phyloP scores from a whole-genome alignment of 2,797 vertebrate species.

The Chromobotia macracanthus region DNA sequence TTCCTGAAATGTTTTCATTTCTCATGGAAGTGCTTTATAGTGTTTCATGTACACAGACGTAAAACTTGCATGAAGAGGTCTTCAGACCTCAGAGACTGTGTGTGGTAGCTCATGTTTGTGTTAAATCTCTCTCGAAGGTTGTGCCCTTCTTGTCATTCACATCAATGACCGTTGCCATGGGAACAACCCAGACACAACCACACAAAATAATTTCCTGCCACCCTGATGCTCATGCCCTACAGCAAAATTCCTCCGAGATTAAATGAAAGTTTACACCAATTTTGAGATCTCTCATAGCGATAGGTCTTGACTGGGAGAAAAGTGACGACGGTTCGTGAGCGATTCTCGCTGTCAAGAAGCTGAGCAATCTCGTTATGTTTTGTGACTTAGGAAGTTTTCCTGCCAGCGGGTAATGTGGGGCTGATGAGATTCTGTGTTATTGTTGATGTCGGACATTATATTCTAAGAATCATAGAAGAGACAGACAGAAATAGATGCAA shows the following conservation, averaged over 20 bases:
- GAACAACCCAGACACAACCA: constrained; percentile 60
- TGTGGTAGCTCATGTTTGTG: constrained; percentile 28
- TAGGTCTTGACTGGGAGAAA: not conserved
- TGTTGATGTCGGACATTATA: constrained; percentile 26
- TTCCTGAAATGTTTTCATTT: not conserved
- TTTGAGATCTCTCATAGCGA: not conserved
- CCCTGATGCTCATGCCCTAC: constrained; percentile 8
- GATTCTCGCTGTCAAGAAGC: not conserved
- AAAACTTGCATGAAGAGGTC: not conserved
- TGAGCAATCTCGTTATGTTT: not conserved
- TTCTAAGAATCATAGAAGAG: not conserved
- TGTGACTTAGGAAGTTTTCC: not conserved
- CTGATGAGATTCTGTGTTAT: constrained; percentile 26
- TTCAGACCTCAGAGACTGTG: constrained; percentile 8
- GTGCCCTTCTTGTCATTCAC: constrained; percentile 10
- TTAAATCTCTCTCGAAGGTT: constrained; percentile 34
- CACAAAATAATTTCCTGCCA: constrained; percentile 26
- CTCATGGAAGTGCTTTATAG: not conserved
- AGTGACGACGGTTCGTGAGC: not conserved
- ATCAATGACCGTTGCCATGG: constrained; percentile 58
- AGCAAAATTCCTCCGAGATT: constrained; percentile 42
- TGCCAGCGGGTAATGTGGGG: not conserved
- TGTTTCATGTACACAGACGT: not conserved
- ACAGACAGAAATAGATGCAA: not conserved
- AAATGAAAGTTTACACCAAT: constrained; percentile 13